Base-by-base conservation (phyloP, 2,888 invertebrate genomes). In the Molorchus minor region DNA sequence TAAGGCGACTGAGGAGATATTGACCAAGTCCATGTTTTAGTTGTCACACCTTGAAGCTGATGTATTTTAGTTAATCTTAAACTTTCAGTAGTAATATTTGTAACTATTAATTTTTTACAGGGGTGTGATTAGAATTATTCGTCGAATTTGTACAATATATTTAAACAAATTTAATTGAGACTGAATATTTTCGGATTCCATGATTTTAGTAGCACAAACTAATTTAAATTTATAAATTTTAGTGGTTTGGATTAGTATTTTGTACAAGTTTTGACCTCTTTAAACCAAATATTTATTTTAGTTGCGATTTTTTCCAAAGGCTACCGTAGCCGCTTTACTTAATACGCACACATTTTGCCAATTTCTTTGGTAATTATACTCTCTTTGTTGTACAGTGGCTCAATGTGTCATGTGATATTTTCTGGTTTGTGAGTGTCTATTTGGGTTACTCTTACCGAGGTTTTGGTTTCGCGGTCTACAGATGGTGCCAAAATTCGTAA, bases 331-430 rank as follows among this genome's bases (percentile, higher is more conserved):
- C 73, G 72, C 73, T 67, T 60, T 65, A 67, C 69, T 71, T 71
- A 72, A 74, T 71, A 73, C 76, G 77, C 76, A 77, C 78, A 79
- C 75, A 76, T 78, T 77, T 73, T 77, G 77, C 76, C 77, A 64
- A 72, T 56, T 56, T 62, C n/a, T 65, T 62, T 64, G 59, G 49
- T 62, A 61, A 63, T 64, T 45, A 61, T 64, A 49, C 45, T 71
- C 66, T 58, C 62, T 71, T 69, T 68, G 62, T 73, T 74, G 74
- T 76, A 74, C 71, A 75, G 75, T 77, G 80, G 80, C 80, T 80
- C 80, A 80, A 80, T 78, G 79, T 80, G 79, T 79, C 78, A 79
- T 80, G 80, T 80, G 80, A 80, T 80, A 80, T 80, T 80, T 80
- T 80, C 78, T 79, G 80, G 79, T 80, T 79, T 79, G 78, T 78